Conservation (phyloP, 1,140 invertebrate genomes). For the Caenorhabditis inopinata region DNA sequence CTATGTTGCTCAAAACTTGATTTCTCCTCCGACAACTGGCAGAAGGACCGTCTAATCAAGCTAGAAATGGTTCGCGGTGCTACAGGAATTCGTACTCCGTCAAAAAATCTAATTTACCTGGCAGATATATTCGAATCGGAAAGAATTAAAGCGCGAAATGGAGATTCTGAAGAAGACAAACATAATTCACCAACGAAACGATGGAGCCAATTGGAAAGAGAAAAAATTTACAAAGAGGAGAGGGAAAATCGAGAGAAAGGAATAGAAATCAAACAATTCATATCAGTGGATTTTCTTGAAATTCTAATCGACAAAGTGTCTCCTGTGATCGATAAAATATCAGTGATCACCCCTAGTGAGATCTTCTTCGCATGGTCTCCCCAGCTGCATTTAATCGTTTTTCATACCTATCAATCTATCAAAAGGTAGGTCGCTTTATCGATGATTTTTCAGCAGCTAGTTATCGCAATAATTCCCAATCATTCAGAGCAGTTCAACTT, state of each 20-base stretch:
- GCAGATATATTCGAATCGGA: neutral
- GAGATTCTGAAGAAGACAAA: neutral
- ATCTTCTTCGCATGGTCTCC: slow-evolving; percentile 2
- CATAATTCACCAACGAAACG: neutral
- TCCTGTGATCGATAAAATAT: neutral
- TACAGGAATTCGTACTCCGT: neutral
- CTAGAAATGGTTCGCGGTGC: neutral
- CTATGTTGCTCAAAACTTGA: neutral
- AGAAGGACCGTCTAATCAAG: neutral
- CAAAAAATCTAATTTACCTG: neutral
- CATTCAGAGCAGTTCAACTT: neutral
- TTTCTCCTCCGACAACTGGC: neutral
- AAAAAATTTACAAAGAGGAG: neutral
- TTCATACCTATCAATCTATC: neutral
- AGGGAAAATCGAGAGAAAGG: neutral
- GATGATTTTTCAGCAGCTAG: too few species aligned
- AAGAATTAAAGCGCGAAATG: neutral
- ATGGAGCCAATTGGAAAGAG: neutral
- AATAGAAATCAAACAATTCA: neutral
- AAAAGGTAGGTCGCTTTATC: neutral
- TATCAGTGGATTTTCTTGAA: neutral
- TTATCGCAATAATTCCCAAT: neutral
- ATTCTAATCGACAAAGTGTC: neutral
- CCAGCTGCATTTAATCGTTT: neutral
- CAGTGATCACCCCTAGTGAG: neutral